phyloP scores from a whole-genome alignment of 2,113 vertebrate species.

The Crotalus tigris region DNA sequence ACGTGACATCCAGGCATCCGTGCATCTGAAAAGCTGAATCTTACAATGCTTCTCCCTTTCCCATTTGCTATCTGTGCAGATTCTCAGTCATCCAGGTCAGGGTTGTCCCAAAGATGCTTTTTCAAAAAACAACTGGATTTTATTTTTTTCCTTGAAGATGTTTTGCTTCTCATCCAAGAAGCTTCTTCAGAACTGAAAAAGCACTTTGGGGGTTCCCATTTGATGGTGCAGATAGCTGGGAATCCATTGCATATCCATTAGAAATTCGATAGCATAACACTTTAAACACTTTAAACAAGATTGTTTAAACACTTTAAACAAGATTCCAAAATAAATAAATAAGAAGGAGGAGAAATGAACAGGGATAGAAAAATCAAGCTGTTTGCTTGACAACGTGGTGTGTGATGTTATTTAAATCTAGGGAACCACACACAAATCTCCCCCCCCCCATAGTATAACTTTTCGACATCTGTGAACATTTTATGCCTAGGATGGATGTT shows the following conservation, averaged over 20 bases:
- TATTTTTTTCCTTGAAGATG: neutral
- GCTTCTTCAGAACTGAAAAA: neutral
- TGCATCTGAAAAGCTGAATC: neutral
- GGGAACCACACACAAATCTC: conserved; percentile 20
- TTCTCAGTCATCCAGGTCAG: neutral
- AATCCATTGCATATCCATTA: neutral
- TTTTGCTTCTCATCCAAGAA: neutral
- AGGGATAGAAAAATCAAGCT: neutral
- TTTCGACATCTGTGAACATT: conserved; percentile 16
- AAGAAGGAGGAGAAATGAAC: neutral
- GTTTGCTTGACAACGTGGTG: conserved; percentile 2
- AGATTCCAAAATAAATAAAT: neutral
- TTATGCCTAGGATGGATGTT: neutral
- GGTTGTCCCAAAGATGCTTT: neutral
- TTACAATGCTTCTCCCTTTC: neutral
- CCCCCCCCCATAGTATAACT: neutral
- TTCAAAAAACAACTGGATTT: neutral
- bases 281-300: neutral
- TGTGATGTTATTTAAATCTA: conserved; percentile 27
- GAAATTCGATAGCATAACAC: neutral
- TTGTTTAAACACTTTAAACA: neutral
- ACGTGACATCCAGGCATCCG: neutral
- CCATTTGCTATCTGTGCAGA: neutral
- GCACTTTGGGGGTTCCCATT: neutral
- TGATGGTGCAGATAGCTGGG: conserved; percentile 17